A percentile compares a stretch with the other conserved stretches of the same genome.
These are phyloP conservation scores for Tetrapedia diversipes DNA, from an alignment of 2,888 invertebrate species.

Conservation along the genomic window DNA sequence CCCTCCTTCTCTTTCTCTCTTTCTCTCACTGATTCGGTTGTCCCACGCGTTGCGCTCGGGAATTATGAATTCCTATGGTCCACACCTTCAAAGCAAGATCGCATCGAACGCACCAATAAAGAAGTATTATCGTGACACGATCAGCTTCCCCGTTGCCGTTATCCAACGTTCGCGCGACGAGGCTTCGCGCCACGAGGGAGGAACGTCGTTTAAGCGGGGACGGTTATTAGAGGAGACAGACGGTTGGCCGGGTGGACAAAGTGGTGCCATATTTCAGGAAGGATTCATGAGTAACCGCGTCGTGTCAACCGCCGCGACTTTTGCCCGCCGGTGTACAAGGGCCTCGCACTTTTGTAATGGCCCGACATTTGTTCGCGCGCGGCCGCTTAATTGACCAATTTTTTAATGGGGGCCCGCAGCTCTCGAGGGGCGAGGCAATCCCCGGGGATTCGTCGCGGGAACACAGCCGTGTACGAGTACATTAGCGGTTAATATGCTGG, in stretches of 20 bases:
- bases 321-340: slow-evolving; percentile 42
- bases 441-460: neutral
- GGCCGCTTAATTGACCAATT: slow-evolving; percentile 62
- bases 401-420: slow-evolving; percentile 39
- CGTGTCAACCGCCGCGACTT: slow-evolving; percentile 51
- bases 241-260: slow-evolving; percentile 62
- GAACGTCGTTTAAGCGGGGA: slow-evolving; percentile 50
- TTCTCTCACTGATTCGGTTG: too few relatives aligned
- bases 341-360: slow-evolving; percentile 60
- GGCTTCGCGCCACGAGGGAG: slow-evolving; percentile 18
- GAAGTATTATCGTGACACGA: too few relatives aligned
- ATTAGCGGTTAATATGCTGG: slow-evolving; percentile 53
- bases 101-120: too few relatives aligned
- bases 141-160: too few relatives aligned
- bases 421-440: slow-evolving; percentile 34
- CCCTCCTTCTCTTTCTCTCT: too few relatives aligned
- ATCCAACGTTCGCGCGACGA: neutral
- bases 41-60: too few relatives aligned
- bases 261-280: slow-evolving; percentile 66
- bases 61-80: too few relatives aligned
- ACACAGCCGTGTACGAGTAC: slow-evolving; percentile 6
- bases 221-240: slow-evolving; percentile 64
- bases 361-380: slow-evolving; percentile 53
- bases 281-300: slow-evolving; percentile 62
- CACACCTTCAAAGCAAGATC: too few relatives aligned